Evolutionary conservation across 92 coral and sea anemone genomes (phyloP), one percentile per base, ranked within the genome.

Genomic region (Palythoa grandiflora): DNA sequence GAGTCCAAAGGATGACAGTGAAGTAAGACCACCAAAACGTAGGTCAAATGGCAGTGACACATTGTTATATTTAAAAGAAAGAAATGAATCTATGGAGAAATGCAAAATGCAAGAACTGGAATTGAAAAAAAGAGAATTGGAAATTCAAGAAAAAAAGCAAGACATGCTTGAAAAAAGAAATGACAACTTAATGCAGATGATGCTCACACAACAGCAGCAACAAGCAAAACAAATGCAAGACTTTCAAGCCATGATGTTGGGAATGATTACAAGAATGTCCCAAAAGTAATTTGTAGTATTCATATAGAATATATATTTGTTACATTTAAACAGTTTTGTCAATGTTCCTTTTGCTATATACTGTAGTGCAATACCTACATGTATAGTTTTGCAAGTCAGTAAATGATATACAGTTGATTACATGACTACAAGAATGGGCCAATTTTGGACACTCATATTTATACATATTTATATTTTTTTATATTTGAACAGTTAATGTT

Each of bases 11-110:
- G 87, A 89, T 73, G 89, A 83, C 48, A 68, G 91, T 50, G 89
- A 83, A 89, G 88, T 51, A 59, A 89, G 80, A 70, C 86, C 86
- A 75, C 71, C 68, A 59, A 90, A 80, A 77, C 84, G 78, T 65
- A 77, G 92, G 77, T 90, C 92, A 59, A 90, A 77, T 85, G 92
- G 92, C 66, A 89, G 89, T 59, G 92, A 89, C 81, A 89, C 92
- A 12, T 83, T 89, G 66, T 44, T 37, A 8, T 89, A 84, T 47
- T 75, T 84, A 21, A 74, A 63, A 83, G 92, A 84, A 84, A 89
- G 66, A 83, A 71, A 83, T 72, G 92, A 89, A 71, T 48, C 78
- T 47, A 21, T 71, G 81, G 88, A 84, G 79, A 84, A 84, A 73
- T 37, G 44, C 65, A 84, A 40, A 55, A 50, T 55, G 68, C 79